These are phyloP conservation scores for Monarcha castaneiventris DNA, from an alignment of 2,113 vertebrate species.

Conservation along the genomic window DNA sequence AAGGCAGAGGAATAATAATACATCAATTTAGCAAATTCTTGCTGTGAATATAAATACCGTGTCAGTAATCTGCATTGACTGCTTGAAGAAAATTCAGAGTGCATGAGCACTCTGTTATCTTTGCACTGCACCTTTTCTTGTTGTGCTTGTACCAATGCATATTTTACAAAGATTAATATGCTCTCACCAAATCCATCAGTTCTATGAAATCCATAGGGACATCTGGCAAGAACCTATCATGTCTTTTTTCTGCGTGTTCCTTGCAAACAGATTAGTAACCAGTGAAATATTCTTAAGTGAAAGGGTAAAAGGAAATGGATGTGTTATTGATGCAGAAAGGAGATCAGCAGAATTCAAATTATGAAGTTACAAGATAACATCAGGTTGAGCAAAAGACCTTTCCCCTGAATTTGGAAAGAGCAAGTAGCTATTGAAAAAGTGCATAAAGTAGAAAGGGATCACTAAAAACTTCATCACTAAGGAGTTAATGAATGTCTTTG, in stretches of 20 bases:
- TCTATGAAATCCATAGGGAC: background rate
- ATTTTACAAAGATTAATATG: constrained; percentile 44
- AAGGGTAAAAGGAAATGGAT: background rate
- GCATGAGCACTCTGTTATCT: constrained; percentile 17
- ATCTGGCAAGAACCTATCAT: background rate
- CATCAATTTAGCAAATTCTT: constrained; percentile 7
- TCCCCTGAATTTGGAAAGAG: background rate
- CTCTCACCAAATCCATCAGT: background rate
- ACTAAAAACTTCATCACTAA: background rate
- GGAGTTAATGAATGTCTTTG: background rate
- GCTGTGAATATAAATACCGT: background rate
- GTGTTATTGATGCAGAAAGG: background rate
- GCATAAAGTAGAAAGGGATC: background rate
- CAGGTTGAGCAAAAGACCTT: background rate
- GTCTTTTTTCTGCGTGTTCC: background rate
- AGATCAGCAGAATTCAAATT: background rate
- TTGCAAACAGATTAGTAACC: constrained; percentile 3
- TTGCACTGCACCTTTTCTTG: constrained; percentile 20
- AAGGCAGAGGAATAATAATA: constrained; percentile 31
- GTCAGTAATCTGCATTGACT: constrained; percentile 25
- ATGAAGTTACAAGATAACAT: background rate
- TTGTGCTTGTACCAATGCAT: constrained; percentile 7
- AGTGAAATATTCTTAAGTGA: background rate
- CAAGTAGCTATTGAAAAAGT: background rate
- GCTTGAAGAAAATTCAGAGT: constrained; percentile 19